These are phyloP conservation scores for Notothenia coriiceps DNA, from an alignment of 2,113 vertebrate species.

Conservation along the genomic window DNA sequence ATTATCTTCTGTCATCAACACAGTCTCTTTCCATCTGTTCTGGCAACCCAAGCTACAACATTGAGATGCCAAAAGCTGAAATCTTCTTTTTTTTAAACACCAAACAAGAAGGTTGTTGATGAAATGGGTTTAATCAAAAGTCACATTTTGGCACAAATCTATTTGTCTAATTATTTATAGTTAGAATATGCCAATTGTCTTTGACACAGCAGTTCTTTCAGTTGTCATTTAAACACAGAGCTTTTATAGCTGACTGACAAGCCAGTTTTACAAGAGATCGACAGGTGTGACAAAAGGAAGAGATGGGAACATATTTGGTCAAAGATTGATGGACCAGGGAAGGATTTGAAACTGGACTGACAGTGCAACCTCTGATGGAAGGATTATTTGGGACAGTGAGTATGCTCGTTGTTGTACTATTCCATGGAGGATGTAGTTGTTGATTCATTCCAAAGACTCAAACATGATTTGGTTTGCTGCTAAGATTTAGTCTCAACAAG, in stretches of 20 bases:
- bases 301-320: not conserved
- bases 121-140: no score
- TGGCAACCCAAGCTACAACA: no score
- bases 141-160: no score
- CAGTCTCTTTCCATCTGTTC: no score
- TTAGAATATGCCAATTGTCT: conserved; percentile 18
- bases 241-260: conserved; percentile 5
- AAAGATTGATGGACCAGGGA: conserved; percentile 10
- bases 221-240: not conserved
- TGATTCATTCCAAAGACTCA: not conserved
- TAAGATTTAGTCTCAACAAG: not conserved
- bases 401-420: not conserved
- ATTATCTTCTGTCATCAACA: no score
- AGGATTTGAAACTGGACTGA: conserved; percentile 1
- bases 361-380: conserved; percentile 6
- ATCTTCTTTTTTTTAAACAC: no score
- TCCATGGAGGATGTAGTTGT: not conserved
- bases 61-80: no score
- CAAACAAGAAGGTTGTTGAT: no score
- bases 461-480: not conserved
- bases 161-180: not conserved
- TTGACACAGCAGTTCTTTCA: not conserved
- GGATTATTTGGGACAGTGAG: conserved; percentile 7
- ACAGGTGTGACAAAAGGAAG: conserved; percentile 17
- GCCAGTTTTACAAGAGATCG: conserved; percentile 47